phyloP scores from a whole-genome alignment of 1,140 invertebrate genomes.

The Nylanderia fulva region DNA sequence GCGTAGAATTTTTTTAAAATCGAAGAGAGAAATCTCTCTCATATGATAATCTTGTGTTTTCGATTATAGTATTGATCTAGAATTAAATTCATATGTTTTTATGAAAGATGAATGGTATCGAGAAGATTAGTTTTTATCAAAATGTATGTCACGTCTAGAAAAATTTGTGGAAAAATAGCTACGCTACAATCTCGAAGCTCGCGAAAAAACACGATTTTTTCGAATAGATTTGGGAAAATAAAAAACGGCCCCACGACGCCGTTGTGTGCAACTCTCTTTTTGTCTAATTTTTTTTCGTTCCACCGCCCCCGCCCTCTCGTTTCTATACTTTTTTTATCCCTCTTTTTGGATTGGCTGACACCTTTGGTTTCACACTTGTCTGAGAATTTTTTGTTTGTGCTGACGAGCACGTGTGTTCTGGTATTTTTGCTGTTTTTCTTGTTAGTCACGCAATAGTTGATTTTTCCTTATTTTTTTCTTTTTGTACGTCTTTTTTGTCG shows the following conservation, averaged over 20 bases:
- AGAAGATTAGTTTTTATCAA: not conserved
- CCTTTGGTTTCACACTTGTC: conserved; percentile 65
- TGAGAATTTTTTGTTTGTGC: conserved; percentile 78
- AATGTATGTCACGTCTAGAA: not conserved
- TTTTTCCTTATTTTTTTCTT: conserved; percentile 65
- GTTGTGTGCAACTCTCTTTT: conserved; percentile 77
- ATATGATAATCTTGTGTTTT: not conserved
- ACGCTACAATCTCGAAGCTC: not conserved
- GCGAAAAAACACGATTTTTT: not conserved
- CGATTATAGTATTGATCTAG: not conserved
- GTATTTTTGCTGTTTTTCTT: conserved; percentile 74
- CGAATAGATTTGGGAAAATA: conserved; percentile 62
- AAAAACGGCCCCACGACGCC: conserved; percentile 83
- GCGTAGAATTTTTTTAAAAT: conserved; percentile 1
- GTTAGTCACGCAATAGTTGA: conserved; percentile 71
- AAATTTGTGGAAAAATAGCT: not conserved
- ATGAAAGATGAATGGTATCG: not conserved
- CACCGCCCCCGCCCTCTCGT: conserved; percentile 64
- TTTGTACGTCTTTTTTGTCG: conserved; percentile 53
- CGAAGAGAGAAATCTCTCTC: not conserved
- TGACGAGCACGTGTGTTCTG: conserved; percentile 72
- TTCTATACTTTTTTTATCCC: conserved; percentile 63
- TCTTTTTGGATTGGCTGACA: conserved; percentile 74
- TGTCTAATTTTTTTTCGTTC: conserved; percentile 61
- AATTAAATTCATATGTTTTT: not conserved